These are phyloP conservation scores for Trematocara caparti DNA, from an alignment of 2,797 vertebrate genomes.

Conservation along the genomic window DNA sequence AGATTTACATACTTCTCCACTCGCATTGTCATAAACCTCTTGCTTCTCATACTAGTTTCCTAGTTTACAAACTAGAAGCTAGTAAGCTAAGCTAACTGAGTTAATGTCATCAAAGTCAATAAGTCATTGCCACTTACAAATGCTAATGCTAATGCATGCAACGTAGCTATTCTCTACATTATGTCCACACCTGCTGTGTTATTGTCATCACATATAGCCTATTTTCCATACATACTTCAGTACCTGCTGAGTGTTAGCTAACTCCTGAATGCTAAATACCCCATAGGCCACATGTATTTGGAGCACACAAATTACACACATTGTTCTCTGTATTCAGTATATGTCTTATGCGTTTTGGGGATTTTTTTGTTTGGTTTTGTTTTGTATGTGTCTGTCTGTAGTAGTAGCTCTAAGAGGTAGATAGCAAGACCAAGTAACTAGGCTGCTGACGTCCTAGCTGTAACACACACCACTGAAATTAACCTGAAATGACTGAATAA, in stretches of 20 bases:
- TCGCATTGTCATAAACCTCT: not conserved
- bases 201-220: not conserved
- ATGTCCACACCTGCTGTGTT: not conserved
- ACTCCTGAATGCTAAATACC: not conserved
- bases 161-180: not conserved
- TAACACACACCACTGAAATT: not conserved
- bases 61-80: not conserved
- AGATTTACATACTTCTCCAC: not conserved
- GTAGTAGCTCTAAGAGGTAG: not conserved
- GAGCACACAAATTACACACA: not conserved
- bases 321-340: not conserved
- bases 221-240: not conserved
- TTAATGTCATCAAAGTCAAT: not conserved
- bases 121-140: not conserved
- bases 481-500: not conserved
- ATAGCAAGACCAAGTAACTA: not conserved
- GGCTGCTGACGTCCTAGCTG: not conserved
- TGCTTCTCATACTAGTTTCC: not conserved
- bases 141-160: not conserved
- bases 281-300: not conserved
- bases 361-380: not conserved
- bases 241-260: not conserved
- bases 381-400: not conserved
- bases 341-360: not conserved
- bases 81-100: not conserved